phyloP scores from a whole-genome alignment of 2,797 vertebrate genomes.

The Pangasius macronema region DNA sequence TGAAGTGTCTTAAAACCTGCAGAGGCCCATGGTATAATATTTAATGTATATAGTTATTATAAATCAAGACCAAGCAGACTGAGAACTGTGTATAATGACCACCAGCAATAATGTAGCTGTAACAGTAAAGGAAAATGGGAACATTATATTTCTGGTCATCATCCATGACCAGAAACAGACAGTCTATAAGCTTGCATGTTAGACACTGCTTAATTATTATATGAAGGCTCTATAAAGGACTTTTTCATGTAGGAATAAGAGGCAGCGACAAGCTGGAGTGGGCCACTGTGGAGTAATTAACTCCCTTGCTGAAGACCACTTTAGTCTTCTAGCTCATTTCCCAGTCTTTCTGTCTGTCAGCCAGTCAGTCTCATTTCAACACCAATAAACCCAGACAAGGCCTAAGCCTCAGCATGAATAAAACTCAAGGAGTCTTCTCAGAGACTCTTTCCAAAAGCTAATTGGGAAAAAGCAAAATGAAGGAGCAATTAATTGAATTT shows the following conservation, averaged over 20 bases:
- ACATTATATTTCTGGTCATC: not conserved
- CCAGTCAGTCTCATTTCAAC: constrained; percentile 39
- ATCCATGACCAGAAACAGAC: not conserved
- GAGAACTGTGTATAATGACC: not conserved
- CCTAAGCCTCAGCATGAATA: constrained; percentile 29
- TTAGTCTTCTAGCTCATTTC: constrained; percentile 40
- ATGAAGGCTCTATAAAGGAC: constrained; percentile 28
- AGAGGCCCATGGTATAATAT: not conserved
- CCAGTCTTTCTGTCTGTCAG: constrained; percentile 41
- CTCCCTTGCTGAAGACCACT: constrained; percentile 47
- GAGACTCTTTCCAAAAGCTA: constrained; percentile 32
- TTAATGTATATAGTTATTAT: not conserved
- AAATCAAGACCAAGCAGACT: not conserved
- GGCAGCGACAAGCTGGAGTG: constrained; percentile 42
- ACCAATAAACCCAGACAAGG: constrained; percentile 46
- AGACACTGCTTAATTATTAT: constrained; percentile 24
- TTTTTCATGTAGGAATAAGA: constrained; percentile 33
- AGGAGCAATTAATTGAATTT: constrained; percentile 40
- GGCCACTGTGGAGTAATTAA: constrained; percentile 53
- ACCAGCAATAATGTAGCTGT: not conserved
- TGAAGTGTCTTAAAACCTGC: not conserved
- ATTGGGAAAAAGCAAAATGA: constrained; percentile 37
- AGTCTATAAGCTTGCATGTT: not conserved
- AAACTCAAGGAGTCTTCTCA: constrained; percentile 38
- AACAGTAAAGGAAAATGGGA: not conserved